phyloP scores from a whole-genome alignment of 2,113 vertebrate species.

The Falcunculus frontatus region DNA sequence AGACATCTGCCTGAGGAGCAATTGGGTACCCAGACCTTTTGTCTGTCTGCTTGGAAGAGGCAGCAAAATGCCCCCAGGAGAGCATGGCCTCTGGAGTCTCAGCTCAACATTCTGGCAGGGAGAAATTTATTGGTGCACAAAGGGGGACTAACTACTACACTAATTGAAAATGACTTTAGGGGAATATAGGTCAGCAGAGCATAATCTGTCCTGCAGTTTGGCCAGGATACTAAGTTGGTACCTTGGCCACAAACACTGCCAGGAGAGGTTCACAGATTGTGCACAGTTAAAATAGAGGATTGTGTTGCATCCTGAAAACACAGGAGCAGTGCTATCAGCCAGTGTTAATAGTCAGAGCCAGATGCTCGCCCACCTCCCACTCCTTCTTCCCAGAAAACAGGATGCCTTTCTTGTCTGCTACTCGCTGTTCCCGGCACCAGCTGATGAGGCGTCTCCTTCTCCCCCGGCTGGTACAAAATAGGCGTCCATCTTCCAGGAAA shows the following conservation, averaged over 20 bases:
- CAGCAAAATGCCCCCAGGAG: not conserved
- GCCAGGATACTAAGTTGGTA: not conserved
- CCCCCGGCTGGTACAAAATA: not conserved
- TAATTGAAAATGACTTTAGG: not conserved
- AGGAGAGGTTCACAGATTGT: not conserved
- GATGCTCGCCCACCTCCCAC: not conserved
- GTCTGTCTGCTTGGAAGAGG: not conserved
- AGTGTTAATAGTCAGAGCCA: not conserved
- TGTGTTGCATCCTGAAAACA: not conserved
- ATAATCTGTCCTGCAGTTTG: not conserved
- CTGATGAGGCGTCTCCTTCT: not conserved
- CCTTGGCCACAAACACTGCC: not conserved
- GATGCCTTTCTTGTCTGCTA: conserved; percentile 26
- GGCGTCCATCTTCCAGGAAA: not conserved
- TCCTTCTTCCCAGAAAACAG: conserved; percentile 11
- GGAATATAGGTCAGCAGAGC: conserved; percentile 9
- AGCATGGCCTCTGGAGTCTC: not conserved
- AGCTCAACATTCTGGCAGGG: not conserved
- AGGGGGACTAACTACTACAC: not conserved
- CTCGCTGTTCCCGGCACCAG: not conserved
- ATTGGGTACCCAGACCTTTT: not conserved
- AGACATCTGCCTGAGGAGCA: not conserved
- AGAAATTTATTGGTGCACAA: not conserved
- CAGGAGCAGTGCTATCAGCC: not conserved
- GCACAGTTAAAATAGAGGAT: not conserved